phyloP scores from a whole-genome alignment of 2,888 invertebrate species.

The Netelia melanura region DNA sequence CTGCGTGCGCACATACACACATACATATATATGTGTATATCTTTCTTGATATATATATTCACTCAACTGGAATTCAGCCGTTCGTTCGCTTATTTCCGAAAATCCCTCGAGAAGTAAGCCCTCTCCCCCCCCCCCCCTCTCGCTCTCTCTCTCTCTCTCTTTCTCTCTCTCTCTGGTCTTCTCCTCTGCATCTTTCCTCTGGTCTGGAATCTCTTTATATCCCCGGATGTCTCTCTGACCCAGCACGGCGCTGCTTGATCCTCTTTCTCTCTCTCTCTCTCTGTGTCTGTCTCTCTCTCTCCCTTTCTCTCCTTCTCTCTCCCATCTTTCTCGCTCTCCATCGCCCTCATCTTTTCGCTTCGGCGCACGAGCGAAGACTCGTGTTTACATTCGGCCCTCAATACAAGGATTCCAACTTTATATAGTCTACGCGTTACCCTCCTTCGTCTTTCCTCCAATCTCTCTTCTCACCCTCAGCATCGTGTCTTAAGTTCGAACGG shows the following conservation, averaged over 20 bases:
- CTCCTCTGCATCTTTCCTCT: constrained; percentile 59
- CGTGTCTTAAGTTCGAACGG: constrained; percentile 7
- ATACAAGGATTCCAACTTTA: constrained; percentile 54
- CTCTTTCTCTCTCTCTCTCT: constrained; percentile 4
- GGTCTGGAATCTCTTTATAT: constrained; percentile 42
- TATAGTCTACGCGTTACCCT: constrained; percentile 13
- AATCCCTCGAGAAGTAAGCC: constrained; percentile 54
- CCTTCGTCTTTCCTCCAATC: constrained; percentile 3
- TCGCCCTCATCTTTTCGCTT: constrained; percentile 67
- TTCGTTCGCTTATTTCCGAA: constrained; percentile 62
- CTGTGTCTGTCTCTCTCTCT: constrained; percentile 47
- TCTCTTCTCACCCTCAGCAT: neutral
- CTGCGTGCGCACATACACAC: no score
- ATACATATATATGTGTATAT: constrained; percentile 8
- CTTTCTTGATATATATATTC: constrained; percentile 68
- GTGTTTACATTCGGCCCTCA: constrained; percentile 76
- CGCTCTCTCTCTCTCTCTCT: no score
- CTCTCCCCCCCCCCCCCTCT: neutral
- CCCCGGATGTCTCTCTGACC: constrained; percentile 28
- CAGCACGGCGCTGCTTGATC: constrained; percentile 30
- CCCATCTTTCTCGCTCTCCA: constrained; percentile 43
- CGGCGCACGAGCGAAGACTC: constrained; percentile 76
- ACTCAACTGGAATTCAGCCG: constrained; percentile 69
- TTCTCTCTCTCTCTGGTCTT: constrained; percentile 18
- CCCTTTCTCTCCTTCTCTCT: constrained; percentile 14